Conservation (phyloP, 2,797 vertebrate genomes). For the Steatocranus sp. region DNA sequence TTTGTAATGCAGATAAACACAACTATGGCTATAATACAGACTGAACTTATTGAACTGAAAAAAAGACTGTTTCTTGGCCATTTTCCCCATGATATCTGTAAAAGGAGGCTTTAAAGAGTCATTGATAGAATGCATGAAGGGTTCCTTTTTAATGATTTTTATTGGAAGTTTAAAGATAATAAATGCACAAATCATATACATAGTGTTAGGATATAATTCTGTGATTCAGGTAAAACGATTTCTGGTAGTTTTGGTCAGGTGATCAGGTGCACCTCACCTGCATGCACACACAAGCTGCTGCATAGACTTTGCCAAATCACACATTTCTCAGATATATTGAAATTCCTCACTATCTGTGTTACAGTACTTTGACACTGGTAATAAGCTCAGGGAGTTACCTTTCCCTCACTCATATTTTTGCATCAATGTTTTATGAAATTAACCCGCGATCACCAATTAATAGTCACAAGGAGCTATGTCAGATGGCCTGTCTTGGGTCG, state of each 20-base stretch:
- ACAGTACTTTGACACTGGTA: background rate
- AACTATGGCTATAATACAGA: background rate
- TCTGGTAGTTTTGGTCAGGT: background rate
- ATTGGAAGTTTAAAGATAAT: background rate
- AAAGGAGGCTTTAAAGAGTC: background rate
- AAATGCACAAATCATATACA: fast-evolving
- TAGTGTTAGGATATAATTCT: background rate
- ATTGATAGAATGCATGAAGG: background rate
- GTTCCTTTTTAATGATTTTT: background rate
- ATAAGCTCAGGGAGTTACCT: background rate
- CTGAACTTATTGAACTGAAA: background rate
- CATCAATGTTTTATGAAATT: background rate
- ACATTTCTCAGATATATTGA: background rate
- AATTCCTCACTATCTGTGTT: background rate
- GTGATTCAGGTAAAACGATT: background rate
- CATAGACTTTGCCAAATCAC: background rate
- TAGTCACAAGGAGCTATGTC: background rate
- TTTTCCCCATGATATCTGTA: background rate
- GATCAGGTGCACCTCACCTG: background rate
- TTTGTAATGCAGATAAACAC: background rate
- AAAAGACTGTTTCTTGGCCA: background rate
- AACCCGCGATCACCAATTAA: background rate
- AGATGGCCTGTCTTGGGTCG: background rate
- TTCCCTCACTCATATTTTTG: background rate
- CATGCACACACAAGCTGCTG: background rate